Evolutionary conservation across 2,888 invertebrate genomes (phyloP).

Genomic region (Agriotes lineatus): DNA sequence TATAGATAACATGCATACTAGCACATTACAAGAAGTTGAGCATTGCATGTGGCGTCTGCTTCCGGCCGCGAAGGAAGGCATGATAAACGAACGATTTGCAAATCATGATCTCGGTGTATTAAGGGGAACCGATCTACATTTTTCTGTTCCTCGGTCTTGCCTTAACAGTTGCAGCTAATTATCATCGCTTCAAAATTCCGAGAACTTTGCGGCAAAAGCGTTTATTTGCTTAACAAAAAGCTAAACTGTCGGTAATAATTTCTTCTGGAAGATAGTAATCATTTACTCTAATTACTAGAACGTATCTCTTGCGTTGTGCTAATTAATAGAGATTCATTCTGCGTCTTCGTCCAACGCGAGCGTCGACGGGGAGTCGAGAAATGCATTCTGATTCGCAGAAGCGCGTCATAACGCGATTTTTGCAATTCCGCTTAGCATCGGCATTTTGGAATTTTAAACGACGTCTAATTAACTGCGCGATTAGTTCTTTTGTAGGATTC

Average conservation of each 20-base stretch:
- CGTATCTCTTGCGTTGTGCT: conserved; percentile 40
- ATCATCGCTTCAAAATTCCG: conserved; percentile 41
- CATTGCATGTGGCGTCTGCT: conserved; percentile 39
- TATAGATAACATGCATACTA: conserved; percentile 12
- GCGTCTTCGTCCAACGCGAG: conserved; percentile 27
- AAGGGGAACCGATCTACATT: conserved; percentile 29
- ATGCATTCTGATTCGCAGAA: no score
- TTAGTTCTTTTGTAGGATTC: conserved; percentile 31
- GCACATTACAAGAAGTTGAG: conserved; percentile 8
- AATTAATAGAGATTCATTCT: conserved; percentile 43
- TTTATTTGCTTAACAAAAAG: conserved; percentile 44
- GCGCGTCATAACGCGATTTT: not conserved
- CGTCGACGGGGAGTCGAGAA: no score
- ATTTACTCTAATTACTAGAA: conserved; percentile 45
- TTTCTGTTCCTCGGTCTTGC: conserved; percentile 22
- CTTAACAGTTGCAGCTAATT: conserved; percentile 40
- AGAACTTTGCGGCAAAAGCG: conserved; percentile 41
- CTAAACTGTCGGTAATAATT: conserved; percentile 45
- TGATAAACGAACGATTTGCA: conserved; percentile 40
- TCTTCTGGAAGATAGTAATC: conserved; percentile 43
- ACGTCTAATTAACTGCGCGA: conserved; percentile 23
- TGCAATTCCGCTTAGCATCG: not conserved
- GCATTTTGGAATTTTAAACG: not conserved
- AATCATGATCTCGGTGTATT: conserved; percentile 35
- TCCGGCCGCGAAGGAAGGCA: conserved; percentile 35